Percentiles rank a stretch among this genome's conserved stretches.
These are phyloP conservation scores for Hirtodrosophila cameraria DNA, from an alignment of 2,888 invertebrate species.

Conservation along the genomic window DNA sequence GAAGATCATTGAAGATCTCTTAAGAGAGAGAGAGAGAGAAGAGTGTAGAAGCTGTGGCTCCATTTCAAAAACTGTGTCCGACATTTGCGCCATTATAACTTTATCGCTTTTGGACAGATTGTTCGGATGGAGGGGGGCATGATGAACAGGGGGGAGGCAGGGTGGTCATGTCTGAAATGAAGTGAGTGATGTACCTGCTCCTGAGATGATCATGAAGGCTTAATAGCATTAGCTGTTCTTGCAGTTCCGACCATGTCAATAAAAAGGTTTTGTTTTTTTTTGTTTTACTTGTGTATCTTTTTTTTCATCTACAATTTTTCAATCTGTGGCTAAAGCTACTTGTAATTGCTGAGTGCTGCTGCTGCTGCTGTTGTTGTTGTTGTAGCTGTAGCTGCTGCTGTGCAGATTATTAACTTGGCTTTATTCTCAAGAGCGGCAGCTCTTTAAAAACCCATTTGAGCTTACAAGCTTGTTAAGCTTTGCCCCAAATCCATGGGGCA, in stretches of 20 bases:
- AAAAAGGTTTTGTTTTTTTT: slow-evolving; percentile 24
- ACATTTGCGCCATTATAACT: slow-evolving; percentile 80
- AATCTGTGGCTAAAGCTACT: slow-evolving; percentile 60
- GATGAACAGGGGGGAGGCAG: not conserved
- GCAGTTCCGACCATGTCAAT: slow-evolving; percentile 22
- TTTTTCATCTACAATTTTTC: slow-evolving; percentile 62
- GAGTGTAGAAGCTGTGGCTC: slow-evolving; percentile 26
- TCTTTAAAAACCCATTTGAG: slow-evolving; percentile 76
- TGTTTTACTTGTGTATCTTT: slow-evolving; percentile 13
- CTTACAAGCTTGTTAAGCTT: slow-evolving; percentile 77
- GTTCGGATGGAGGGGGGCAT: slow-evolving; percentile 61
- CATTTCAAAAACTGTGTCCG: slow-evolving; percentile 68
- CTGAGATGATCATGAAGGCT: slow-evolving; percentile 72
- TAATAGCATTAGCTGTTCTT: slow-evolving; percentile 66
- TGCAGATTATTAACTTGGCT: slow-evolving; percentile 64
- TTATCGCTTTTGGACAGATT: slow-evolving; percentile 80
- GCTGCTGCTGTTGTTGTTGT: slow-evolving; percentile 29
- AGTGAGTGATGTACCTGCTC: slow-evolving; percentile 71
- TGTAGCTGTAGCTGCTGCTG: slow-evolving; percentile 62
- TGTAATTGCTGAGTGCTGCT: slow-evolving; percentile 68
- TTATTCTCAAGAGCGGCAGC: slow-evolving; percentile 48
- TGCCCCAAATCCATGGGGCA: slow-evolving; percentile 68
- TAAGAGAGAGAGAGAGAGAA: not conserved
- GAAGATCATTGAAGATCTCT: slow-evolving; percentile 22
- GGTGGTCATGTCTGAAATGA: slow-evolving; percentile 13